Evolutionary conservation across 92 coral and sea anemone species (phyloP), one percentile per base, ranked within the genome.

Genomic region (Phenganax subtilis): DNA sequence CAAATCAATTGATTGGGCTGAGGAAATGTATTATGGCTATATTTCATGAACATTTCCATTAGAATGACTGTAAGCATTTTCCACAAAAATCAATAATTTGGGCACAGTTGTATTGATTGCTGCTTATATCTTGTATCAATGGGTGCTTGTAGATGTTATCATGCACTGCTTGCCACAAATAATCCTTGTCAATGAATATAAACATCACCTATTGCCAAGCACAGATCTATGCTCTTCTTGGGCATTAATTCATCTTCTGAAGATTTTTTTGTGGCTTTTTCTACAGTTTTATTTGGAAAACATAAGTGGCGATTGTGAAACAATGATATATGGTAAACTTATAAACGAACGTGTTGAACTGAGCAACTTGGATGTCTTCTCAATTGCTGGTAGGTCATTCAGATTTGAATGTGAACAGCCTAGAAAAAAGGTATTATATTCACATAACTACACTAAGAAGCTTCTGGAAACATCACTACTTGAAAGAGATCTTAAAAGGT

Each of bases 361-460:
- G 3, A 85, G 88, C 75, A 93, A 94, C 82, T 51, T 90, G 66
- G 98, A 94, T 86, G 88, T 94, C n/a, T 90, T 94, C 77, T 90
- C 98, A 0, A 92, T 94, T 78, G 83, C 90, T 62, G 98, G 92
- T 25, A 86, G 98, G 27, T 92, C 97, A 7, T 94, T 94, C 83
- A 85, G 98, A 79, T 94, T 94, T 92, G 98, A 94, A 86, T 87
- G 85, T 54, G 74, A n/a, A 56, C 79, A 56, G 16, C 31, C 71
- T n/a, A 61, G 25, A 2, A 17, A 53, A 68, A 63, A 60, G 84
- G 64, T 54, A 28, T 3, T 78, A 54, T 62, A 14, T 72, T 14
- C 10, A 31, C 20, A 1, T 12, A 10, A 31, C 6, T 55, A 59
- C 16, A 37, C 7, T 69, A 14, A 74, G 6, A 86, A 17, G 86